Evolutionary conservation across 2,113 vertebrate species (phyloP), one percentile per base, ranked within the genome.

Genomic region (Neolamprologus falcicula): DNA sequence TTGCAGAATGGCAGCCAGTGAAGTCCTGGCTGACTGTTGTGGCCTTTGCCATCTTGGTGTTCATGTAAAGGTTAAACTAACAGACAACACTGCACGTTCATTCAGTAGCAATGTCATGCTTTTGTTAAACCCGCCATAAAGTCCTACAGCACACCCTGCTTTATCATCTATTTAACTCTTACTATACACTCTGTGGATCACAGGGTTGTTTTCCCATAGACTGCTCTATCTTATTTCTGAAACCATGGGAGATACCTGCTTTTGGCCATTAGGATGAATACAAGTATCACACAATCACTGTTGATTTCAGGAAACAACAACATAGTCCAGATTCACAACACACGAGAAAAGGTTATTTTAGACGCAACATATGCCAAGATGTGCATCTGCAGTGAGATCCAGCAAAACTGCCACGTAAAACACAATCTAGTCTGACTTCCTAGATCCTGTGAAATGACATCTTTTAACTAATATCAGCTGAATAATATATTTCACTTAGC

Each of bases 361-460:
- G 94, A 96, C 95, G 93, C 90, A 90, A 95, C 87, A 95, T 81
- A 80, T 96, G 96, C 96, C 97, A 97, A 96, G 95, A 89, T 95
- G 96, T 93, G 97, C 97, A 97, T 97, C 97, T 98, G 97, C 96
- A 96, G 89, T 86, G 83, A 83, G 91, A 90, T 33, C 52, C 92
- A 91, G 94, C 96, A 96, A 96, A 95, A 83, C 94, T 96, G 90
- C 86, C 91, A 93, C 2, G 86, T 95, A 93, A 89, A 96, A 95
- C 89, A 87, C 57, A 42, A 96, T 94, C 57, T 88, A 59, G 84
- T 90, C 84, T 63, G 63, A 68, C 90, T 93, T 93, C 85, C 85
- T 55, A 83, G 35, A 89, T 96, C 95, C 93, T 95, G 94, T 88
- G 95, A 66, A 94, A 95, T 94, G 95, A 94, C 96, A 94, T 86